Conservation (phyloP, 2,113 vertebrate species). For the Trichomycterus rosablanca region DNA sequence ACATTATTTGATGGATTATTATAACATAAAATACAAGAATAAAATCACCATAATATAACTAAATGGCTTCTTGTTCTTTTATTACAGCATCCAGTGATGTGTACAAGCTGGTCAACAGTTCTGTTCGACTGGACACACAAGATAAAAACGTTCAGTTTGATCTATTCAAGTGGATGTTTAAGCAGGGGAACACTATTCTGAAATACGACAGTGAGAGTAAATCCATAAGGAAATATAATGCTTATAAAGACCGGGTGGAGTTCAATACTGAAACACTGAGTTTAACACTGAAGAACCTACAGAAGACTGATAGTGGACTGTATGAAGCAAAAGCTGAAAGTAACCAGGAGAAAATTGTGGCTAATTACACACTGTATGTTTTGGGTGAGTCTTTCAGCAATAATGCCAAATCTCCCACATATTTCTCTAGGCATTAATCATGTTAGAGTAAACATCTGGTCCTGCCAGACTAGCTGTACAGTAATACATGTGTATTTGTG, state of each 20-base stretch:
- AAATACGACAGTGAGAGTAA: neutral
- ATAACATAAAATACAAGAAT: too few species aligned
- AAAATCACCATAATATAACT: too few species aligned
- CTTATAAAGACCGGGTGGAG: neutral
- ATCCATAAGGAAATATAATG: too few species aligned
- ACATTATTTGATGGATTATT: too few species aligned
- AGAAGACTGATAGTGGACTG: conserved; percentile 24
- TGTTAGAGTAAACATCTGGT: too few species aligned
- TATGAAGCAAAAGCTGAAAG: conserved; percentile 25
- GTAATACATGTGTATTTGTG: too few species aligned
- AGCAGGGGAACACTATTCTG: neutral
- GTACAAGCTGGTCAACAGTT: neutral
- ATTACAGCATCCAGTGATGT: conserved; percentile 9
- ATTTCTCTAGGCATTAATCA: too few species aligned
- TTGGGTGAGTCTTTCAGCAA: conserved; percentile 28
- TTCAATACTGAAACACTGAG: neutral
- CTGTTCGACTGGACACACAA: conserved; percentile 15
- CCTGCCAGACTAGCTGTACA: too few species aligned
- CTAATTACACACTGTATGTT: too few species aligned
- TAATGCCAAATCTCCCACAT: too few species aligned
- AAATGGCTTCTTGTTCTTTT: too few species aligned
- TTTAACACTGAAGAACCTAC: conserved; percentile 24
- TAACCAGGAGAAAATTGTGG: too few species aligned
- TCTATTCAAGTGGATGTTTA: neutral
- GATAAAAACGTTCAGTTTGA: neutral